Evolutionary conservation across 1,140 invertebrate species (phyloP).

Genomic region (Aphis craccivora): DNA sequence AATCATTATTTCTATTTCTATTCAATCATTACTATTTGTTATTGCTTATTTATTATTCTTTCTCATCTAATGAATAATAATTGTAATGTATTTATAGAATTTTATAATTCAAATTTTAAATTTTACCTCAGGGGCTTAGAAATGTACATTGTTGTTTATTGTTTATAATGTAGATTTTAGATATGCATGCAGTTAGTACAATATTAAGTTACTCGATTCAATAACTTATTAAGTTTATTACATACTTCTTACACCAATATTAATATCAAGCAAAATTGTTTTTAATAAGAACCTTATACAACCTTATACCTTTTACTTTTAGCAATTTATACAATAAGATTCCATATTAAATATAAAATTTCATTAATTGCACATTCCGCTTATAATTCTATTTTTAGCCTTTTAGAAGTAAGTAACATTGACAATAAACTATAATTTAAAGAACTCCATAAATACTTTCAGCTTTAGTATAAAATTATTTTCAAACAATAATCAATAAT

Average conservation of each 20-base stretch:
- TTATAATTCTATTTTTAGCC: neutral
- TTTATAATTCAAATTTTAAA: neutral
- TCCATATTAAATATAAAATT: neutral
- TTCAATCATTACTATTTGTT: neutral
- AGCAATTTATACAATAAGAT: neutral
- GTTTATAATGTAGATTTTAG: neutral
- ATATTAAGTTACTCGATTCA: neutral
- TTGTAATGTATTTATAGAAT: neutral
- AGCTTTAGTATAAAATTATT: neutral
- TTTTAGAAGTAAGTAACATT: constrained; percentile 6
- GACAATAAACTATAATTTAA: neutral
- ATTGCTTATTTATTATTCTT: neutral
- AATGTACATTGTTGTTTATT: neutral
- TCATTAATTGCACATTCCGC: neutral
- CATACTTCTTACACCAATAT: neutral
- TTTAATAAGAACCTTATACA: neutral
- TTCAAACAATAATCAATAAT: neutral
- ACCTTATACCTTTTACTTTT: neutral
- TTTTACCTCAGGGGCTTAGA: neutral
- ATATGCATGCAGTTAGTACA: neutral
- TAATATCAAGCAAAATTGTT: neutral
- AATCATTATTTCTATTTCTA: no score
- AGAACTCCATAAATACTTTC: neutral
- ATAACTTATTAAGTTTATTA: neutral
- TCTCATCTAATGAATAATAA: neutral